Base-by-base conservation (phyloP, 2,888 invertebrate species). In the Phaonia tiefii region DNA sequence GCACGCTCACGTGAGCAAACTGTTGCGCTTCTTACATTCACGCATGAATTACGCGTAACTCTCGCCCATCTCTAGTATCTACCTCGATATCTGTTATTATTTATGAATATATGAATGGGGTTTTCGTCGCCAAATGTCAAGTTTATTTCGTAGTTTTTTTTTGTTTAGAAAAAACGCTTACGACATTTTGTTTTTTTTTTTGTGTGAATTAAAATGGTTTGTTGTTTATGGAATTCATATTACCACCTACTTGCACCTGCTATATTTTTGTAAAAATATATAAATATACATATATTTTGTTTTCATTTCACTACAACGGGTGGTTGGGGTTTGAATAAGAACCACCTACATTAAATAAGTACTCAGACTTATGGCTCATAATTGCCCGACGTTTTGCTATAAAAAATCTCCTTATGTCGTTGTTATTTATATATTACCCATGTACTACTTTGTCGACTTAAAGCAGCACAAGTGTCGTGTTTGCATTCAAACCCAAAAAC, bases 191-290 rank as follows among this genome's bases (percentile, higher is more conserved):
- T 31, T 5, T 5, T 31, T 5, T 31, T 31, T 31, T 5, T 5
- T 31, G 31, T 31, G 11, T 7, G 56, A 20, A 2, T 58, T 58
- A 58, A 58, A 58, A 60, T 70, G 11, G 7, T 4, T 31, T n/a
- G 20, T 71, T 13, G 31, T 11, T 15, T 49, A 11, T 72, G 39
- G 37, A 46, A 3, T 60, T 63, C 1, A 22, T 5, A 5, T 31
- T 31, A 22, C 63, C 72, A 72, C 63, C 63, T 37, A 72, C 72
- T n/a, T n/a, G 13, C 49, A 20, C 49, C 49, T 20, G 49, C 20
- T 20, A 7, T 31, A 3, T 31, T 3, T 31, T 8, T 31, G 31
- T 31, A 5, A 31, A 31, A 8, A 31, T 3, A 31, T 31, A 31
- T 31, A n/a, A n/a, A n/a, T n/a, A n/a, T n/a, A n/a, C n/a, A n/a